A percentile compares a stretch with the other conserved stretches of the same genome.
These are phyloP conservation scores for Microplitis mediator DNA, from an alignment of 1,140 invertebrate genomes.

Conservation along the genomic window DNA sequence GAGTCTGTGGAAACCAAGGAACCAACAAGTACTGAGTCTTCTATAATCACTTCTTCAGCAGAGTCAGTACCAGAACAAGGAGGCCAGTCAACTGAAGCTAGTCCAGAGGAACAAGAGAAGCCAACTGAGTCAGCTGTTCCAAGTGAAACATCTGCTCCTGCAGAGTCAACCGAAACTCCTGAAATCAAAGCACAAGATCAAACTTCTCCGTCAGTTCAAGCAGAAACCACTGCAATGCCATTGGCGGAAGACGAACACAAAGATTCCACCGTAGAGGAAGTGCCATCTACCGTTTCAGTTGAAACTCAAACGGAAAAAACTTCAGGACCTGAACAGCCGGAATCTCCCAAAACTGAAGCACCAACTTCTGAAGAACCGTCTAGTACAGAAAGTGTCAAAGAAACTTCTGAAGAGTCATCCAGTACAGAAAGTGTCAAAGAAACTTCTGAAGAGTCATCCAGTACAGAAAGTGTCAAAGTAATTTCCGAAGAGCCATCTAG, in stretches of 20 bases:
- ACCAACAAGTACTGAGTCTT: no score
- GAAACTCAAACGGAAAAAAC: conserved; percentile 13
- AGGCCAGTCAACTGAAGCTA: conserved; percentile 12
- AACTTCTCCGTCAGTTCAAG: not conserved
- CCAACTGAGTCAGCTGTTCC: not conserved
- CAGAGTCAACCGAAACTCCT: conserved; percentile 6
- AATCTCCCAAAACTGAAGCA: not conserved
- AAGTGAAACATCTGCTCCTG: not conserved
- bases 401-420: conserved; percentile 3
- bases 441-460: no score
- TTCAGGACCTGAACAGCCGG: not conserved
- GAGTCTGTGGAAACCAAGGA: not conserved
- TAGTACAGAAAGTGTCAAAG: not conserved
- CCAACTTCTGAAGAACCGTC: not conserved
- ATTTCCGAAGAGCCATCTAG: no score
- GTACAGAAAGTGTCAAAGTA: no score
- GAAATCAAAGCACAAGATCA: not conserved
- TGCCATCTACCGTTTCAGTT: not conserved
- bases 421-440: no score
- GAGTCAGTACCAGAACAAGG: conserved; percentile 19
- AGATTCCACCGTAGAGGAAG: no score
- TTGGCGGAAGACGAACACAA: no score
- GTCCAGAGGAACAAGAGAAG: not conserved
- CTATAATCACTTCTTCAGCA: not conserved
- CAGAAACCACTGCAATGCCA: not conserved